phyloP scores from a whole-genome alignment of 1,140 invertebrate genomes.

The Augochlora pura region DNA sequence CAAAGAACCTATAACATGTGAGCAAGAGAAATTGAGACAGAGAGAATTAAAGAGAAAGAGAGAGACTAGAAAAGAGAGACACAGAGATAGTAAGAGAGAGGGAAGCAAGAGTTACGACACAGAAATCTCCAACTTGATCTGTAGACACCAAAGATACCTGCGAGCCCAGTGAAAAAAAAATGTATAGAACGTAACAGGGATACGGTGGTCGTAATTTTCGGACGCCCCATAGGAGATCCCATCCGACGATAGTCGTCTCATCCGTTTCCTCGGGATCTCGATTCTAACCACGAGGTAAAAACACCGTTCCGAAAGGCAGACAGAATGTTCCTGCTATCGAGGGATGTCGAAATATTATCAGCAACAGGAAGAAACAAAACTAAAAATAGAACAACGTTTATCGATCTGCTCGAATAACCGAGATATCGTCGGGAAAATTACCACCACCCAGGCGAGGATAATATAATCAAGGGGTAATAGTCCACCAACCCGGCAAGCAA shows the following conservation, averaged over 20 bases:
- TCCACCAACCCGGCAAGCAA: constrained; percentile 79
- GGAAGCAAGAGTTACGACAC: constrained; percentile 69
- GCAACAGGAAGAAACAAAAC: no score
- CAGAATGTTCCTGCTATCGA: no score
- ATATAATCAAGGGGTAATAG: constrained; percentile 76
- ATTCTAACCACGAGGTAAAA: neutral
- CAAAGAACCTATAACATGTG: constrained; percentile 32
- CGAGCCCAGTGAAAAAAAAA: constrained; percentile 74
- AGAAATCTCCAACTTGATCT: constrained; percentile 68
- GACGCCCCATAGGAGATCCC: neutral
- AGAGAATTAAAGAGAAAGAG: constrained; percentile 34
- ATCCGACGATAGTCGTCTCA: neutral
- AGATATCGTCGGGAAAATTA: constrained; percentile 69
- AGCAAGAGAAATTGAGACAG: constrained; percentile 27
- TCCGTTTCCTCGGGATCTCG: neutral
- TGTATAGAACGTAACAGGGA: constrained; percentile 73
- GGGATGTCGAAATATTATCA: no score
- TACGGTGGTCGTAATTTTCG: constrained; percentile 73
- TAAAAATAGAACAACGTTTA: no score
- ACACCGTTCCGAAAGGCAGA: no score
- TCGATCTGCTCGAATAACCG: no score
- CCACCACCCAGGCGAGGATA: constrained; percentile 76
- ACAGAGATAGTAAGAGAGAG: constrained; percentile 38
- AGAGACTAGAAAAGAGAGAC: constrained; percentile 32
- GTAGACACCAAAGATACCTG: constrained; percentile 76